Percentiles rank a stretch among this genome's conserved stretches.
These are phyloP conservation scores for Ciconia maguari DNA, from an alignment of 2,113 vertebrate genomes.

Conservation along the genomic window DNA sequence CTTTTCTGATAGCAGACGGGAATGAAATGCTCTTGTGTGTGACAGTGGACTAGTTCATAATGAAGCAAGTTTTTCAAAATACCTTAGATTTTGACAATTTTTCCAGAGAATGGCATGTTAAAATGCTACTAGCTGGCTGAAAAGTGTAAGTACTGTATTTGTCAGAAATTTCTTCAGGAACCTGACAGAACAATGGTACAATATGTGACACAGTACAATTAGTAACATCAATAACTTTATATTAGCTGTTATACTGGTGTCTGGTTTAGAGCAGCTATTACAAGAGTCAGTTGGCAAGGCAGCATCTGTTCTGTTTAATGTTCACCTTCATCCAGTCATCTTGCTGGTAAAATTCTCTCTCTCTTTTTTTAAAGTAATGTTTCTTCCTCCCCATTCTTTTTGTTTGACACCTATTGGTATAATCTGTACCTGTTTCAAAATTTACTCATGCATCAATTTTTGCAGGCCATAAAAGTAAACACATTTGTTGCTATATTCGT, in stretches of 20 bases:
- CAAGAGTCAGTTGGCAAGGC: not conserved
- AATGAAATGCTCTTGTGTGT: not conserved
- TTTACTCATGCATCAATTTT: not conserved
- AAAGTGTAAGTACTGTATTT: constrained; percentile 26
- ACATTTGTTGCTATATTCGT: not conserved
- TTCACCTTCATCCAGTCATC: not conserved
- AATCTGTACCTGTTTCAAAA: not conserved
- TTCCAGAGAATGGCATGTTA: not conserved
- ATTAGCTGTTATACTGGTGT: not conserved
- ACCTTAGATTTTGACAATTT: constrained; percentile 10
- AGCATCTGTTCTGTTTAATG: not conserved
- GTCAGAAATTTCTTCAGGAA: constrained; percentile 30
- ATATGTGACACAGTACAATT: constrained; percentile 40
- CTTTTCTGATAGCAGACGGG: not conserved
- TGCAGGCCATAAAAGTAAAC: not conserved
- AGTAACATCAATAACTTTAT: constrained; percentile 42
- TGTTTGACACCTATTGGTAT: not conserved
- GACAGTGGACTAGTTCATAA: constrained; percentile 22
- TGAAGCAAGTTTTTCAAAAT: constrained; percentile 43
- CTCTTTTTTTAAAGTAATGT: not conserved
- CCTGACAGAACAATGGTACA: constrained; percentile 41
- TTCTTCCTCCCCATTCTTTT: not conserved
- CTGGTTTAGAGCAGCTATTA: constrained; percentile 15
- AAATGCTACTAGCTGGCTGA: constrained; percentile 26
- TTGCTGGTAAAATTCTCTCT: not conserved